These are phyloP conservation scores for Paragorgia papillata DNA, from an alignment of 92 coral and sea anemone species.

Conservation along the genomic window DNA sequence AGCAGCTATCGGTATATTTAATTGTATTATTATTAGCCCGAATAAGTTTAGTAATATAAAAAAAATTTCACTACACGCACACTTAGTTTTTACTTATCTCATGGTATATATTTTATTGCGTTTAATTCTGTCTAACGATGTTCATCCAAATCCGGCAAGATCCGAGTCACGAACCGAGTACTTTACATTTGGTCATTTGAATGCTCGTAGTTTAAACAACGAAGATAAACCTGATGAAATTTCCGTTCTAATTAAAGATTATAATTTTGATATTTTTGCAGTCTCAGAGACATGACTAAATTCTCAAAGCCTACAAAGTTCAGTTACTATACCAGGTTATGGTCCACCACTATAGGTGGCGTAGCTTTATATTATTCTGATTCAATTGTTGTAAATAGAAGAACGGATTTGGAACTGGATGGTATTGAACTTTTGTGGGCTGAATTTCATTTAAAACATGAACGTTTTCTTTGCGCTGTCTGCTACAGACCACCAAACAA, in stretches of 20 bases:
- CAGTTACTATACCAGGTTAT: slow-evolving; percentile 46
- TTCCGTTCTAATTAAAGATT: slow-evolving; percentile 35
- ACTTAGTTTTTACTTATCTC: background rate
- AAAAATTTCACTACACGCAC: background rate
- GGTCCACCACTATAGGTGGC: slow-evolving; percentile 51
- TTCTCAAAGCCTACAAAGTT: slow-evolving; percentile 33
- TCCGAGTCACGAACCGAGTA: slow-evolving; percentile 16
- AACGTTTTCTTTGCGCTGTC: slow-evolving; percentile 45
- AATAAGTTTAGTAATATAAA: no score
- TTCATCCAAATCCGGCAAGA: slow-evolving; percentile 46
- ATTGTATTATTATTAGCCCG: background rate
- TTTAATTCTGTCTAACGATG: slow-evolving; percentile 24
- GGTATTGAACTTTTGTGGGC: slow-evolving; percentile 54
- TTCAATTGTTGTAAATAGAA: slow-evolving; percentile 53
- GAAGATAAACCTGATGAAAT: slow-evolving; percentile 60
- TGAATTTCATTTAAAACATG: slow-evolving; percentile 40
- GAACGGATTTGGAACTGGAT: slow-evolving; percentile 42
- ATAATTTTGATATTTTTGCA: slow-evolving; percentile 53
- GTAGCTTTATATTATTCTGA: slow-evolving; percentile 36
- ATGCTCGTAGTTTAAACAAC: slow-evolving; percentile 39
- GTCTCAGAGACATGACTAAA: slow-evolving; percentile 55
- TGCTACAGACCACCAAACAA: slow-evolving; percentile 51
- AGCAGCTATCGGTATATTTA: slow-evolving; percentile 49
- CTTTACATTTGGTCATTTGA: slow-evolving; percentile 16
- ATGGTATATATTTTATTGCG: background rate